phyloP scores from a whole-genome alignment of 2,113 vertebrate genomes.

The Arizona elegans region DNA sequence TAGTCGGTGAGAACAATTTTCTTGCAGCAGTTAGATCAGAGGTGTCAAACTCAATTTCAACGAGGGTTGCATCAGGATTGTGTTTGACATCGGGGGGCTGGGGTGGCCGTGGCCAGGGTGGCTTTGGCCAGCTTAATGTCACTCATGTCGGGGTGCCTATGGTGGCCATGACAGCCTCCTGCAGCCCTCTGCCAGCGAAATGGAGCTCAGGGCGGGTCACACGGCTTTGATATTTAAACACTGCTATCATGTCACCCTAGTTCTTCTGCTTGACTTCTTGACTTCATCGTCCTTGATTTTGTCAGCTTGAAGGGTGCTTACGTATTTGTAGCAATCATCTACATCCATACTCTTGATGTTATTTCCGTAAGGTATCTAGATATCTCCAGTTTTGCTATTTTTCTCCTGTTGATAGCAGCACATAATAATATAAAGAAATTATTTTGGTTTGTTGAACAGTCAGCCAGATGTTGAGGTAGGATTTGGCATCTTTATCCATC shows the following conservation, averaged over 20 bases:
- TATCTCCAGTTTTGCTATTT: not conserved
- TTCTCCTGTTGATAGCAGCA: not conserved
- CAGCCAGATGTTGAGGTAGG: not conserved
- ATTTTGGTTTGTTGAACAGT: not conserved
- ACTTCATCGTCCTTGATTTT: not conserved
- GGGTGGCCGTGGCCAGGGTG: too few species aligned
- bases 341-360: not conserved
- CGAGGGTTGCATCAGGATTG: too few species aligned
- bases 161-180: too few species aligned
- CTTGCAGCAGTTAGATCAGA: not conserved
- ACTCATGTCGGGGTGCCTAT: too few species aligned
- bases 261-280: not conserved
- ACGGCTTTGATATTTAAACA: not conserved
- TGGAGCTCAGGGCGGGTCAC: too few species aligned
- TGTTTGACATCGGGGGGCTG: too few species aligned
- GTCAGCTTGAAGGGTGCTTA: not conserved
- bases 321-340: not conserved
- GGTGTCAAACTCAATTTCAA: too few species aligned
- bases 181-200: too few species aligned
- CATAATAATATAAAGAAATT: not conserved
- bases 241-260: not conserved
- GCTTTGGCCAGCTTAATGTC: too few species aligned
- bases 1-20: not conserved
- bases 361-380: not conserved
- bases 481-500: not conserved